Base-by-base conservation (phyloP, 2,888 invertebrate genomes). In the Rhopalosiphum nymphaeae region DNA sequence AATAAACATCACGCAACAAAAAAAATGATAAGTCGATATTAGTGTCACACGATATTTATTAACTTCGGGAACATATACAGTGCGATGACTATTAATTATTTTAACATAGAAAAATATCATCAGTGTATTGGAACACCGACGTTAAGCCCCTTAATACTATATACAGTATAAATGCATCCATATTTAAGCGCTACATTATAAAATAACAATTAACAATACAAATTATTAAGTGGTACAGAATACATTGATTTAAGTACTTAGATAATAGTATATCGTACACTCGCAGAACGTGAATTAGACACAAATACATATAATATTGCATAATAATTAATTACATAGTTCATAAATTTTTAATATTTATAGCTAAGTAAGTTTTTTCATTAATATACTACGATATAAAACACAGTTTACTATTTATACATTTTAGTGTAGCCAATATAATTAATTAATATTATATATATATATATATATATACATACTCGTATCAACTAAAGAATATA, bases 31-130 rank as follows among this genome's bases (percentile, higher is more conserved):
- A 88, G 88, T 92, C 88, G 49, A 88, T 78, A 88, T 92, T 92
- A 92, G 87, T 88, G 92, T 92, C 92, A 88, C 42, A 44, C 88
- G 67, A 88, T 92, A 67, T 92, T 88, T 92, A 92, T 92, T 88
- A 44, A 92, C 92, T 92, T 44, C 67, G 87, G 88, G n/a, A 49
- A 87, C 56, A 44, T 57, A 44, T 25, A 90, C 25, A 53, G 61
- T n/a, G 57, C 49, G 49, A 92, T 46, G 86, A 87, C 87, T 92
- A 87, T 87, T 92, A 92, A 87, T 92, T 49, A 61, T 87, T 61
- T 46, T 86, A 46, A 86, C 46, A 46, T 46, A 7, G 11, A 44
- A 85, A 85, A 85, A 25, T 78, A 91, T 53, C 42, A 56, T 84
- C 91, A 29, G 42, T 26, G 21, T 26, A 46, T 36, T 4, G 53